Evolutionary conservation across 2,797 vertebrate species (phyloP).

Genomic region (Crypturellus tataupa): DNA sequence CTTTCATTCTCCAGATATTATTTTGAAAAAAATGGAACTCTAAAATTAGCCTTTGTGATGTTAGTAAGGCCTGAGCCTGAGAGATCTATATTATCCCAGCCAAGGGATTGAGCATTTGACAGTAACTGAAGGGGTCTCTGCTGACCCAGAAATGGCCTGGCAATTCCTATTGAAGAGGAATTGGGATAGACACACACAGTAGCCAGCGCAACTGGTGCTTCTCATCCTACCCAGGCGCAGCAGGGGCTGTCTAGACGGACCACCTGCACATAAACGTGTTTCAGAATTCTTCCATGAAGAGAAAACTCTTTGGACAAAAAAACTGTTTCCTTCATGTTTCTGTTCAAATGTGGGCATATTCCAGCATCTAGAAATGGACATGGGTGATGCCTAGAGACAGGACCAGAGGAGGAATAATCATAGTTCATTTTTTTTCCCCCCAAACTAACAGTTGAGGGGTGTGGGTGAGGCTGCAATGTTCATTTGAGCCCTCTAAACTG

Average conservation of each 20-base stretch:
- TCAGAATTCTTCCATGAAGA: neutral
- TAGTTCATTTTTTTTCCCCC: no score
- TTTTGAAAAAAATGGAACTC: neutral
- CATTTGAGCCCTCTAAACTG: neutral
- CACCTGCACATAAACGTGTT: accelerated
- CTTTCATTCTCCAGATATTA: neutral
- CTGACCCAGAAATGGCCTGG: neutral
- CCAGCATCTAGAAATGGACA: neutral
- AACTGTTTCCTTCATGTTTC: neutral
- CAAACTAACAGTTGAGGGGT: no score
- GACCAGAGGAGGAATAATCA: no score
- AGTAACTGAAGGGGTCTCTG: neutral
- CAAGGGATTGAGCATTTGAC: neutral
- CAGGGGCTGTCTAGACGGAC: neutral
- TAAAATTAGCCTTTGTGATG: neutral
- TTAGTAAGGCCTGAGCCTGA: neutral
- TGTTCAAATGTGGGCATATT: neutral
- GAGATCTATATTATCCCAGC: accelerated
- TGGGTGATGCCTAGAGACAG: neutral
- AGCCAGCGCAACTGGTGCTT: neutral
- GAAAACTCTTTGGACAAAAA: neutral
- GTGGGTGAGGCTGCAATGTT: neutral
- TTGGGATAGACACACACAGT: neutral
- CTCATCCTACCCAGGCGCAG: neutral
- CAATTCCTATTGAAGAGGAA: neutral